Conservation (phyloP, 2,797 vertebrate genomes). For the Toxotes lorentzi region DNA sequence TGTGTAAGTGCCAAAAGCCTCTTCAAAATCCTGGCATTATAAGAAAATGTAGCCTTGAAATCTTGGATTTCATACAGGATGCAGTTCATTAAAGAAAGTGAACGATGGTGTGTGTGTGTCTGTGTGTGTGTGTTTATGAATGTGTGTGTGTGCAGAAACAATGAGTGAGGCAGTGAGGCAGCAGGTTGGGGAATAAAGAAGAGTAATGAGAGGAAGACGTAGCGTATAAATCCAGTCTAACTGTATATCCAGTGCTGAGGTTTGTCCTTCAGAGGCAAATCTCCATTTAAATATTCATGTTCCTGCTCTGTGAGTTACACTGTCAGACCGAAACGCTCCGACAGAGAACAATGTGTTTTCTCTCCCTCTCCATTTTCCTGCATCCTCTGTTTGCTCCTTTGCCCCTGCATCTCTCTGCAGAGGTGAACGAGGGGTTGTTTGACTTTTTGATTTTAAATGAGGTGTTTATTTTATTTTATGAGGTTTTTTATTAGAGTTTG, state of each 20-base stretch:
- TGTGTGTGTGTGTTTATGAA: slow-evolving; percentile 2
- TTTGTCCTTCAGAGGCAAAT: slow-evolving; percentile 58
- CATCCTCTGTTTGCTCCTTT: background rate
- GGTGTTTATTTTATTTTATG: background rate
- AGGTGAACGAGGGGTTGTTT: background rate
- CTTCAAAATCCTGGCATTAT: slow-evolving; percentile 3
- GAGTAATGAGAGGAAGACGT: slow-evolving; percentile 26
- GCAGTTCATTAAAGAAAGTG: slow-evolving; percentile 16
- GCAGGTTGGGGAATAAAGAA: slow-evolving; percentile 47
- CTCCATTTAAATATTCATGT: slow-evolving; percentile 54
- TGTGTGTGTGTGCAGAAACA: slow-evolving; percentile 19
- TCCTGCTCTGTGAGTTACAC: slow-evolving; percentile 15
- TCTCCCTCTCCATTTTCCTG: background rate
- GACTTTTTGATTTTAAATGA: background rate
- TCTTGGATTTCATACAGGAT: background rate
- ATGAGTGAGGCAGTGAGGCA: slow-evolving; percentile 50
- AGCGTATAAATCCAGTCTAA: slow-evolving; percentile 25
- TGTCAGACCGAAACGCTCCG: background rate
- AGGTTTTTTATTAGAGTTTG: background rate
- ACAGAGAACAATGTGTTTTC: slow-evolving; percentile 5
- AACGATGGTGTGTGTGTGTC: slow-evolving; percentile 18
- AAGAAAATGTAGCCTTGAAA: slow-evolving; percentile 8
- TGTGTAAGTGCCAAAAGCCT: background rate
- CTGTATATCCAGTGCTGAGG: slow-evolving; percentile 3
- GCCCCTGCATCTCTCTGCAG: too few relatives aligned